Evolutionary conservation across 2,797 vertebrate species (phyloP), one percentile per base, ranked within the genome.

Genomic region (Halcyon badia): DNA sequence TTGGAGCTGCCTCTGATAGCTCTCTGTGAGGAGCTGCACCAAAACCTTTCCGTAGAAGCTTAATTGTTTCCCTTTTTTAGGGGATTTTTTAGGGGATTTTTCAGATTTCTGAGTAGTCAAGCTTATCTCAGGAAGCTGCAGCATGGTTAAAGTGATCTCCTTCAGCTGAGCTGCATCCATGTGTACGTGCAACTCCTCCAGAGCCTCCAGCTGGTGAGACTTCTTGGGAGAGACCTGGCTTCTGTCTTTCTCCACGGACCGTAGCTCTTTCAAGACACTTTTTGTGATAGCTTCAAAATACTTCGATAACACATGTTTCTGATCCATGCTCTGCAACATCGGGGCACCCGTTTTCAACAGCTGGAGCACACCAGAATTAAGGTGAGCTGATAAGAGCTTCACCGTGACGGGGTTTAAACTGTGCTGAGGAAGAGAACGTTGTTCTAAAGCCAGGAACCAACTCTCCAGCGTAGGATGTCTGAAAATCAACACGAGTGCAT

Each of bases 371-470:
- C 96, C 97, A 0, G 98, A 94, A 6, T 94, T 99, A 64, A 99
- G 92, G 60, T 97, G 98, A 96, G 97, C 88, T 1, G 99, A 98
- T 33, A 99, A 96, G 1, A 96, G 97, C 95, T 99, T 99, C 61
- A 99, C 98, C 10, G 96, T 97, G 69, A 99, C 73, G 0, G 99
- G 99, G 89, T 98, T 99, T 86, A 99, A 98, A 14, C 88, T 95
- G 85, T 99, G 98, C 3, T 98, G 97, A 15, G 99, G 99, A 17
- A 99, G 46, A 10, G 96, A 94, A 75, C 93, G 96, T 58, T 96
- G 97, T 75, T 99, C 99, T 98, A 99, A 76, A 76, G 99, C 99
- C 97, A 99, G 98, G 96, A 99, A 99, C 99, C 99, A 99, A 96
- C 98, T 98, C 95, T 99, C 98, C 97, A 99, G 61, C 0, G 97